These are phyloP conservation scores for Andrena cerasifolii DNA, from an alignment of 1,140 invertebrate genomes.

Conservation along the genomic window DNA sequence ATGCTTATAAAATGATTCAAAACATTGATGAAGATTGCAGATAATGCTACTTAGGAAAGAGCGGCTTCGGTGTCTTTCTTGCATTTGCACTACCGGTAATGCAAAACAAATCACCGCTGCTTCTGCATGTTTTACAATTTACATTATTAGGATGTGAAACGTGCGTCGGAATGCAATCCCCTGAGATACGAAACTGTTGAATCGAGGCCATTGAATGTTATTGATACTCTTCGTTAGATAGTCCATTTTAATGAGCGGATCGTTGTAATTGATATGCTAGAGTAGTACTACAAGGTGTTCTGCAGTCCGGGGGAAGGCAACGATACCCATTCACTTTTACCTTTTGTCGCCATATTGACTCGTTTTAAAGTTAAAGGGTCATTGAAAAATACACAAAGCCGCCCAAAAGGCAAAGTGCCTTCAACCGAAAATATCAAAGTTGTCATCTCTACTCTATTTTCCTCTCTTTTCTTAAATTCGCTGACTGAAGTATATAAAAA, in stretches of 20 bases:
- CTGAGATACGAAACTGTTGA: slow-evolving; percentile 11
- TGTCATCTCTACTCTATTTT: not conserved
- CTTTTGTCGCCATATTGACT: slow-evolving; percentile 55
- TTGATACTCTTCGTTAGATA: slow-evolving; percentile 9
- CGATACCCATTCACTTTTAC: slow-evolving; percentile 52
- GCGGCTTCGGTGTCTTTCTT: too few relatives aligned
- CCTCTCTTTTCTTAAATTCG: not conserved
- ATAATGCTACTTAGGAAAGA: too few relatives aligned
- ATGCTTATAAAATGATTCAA: too few relatives aligned
- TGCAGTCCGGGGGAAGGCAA: slow-evolving; percentile 32
- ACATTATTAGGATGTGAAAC: not conserved
- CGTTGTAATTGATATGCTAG: not conserved
- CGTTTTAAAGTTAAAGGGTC: slow-evolving; percentile 35
- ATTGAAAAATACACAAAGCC: slow-evolving; percentile 26
- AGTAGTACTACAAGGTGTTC: slow-evolving; percentile 15
- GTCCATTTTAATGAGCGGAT: slow-evolving; percentile 22
- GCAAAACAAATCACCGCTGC: too few relatives aligned
- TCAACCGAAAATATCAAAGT: not conserved
- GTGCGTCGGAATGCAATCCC: too few relatives aligned
- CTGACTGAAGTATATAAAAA: not conserved
- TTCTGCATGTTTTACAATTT: not conserved
- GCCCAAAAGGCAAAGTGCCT: not conserved
- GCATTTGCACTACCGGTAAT: too few relatives aligned
- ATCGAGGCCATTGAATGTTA: slow-evolving; percentile 13
- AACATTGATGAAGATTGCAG: too few relatives aligned